Base-by-base conservation (phyloP, 2,797 vertebrate species). In the Danio kyathit region DNA sequence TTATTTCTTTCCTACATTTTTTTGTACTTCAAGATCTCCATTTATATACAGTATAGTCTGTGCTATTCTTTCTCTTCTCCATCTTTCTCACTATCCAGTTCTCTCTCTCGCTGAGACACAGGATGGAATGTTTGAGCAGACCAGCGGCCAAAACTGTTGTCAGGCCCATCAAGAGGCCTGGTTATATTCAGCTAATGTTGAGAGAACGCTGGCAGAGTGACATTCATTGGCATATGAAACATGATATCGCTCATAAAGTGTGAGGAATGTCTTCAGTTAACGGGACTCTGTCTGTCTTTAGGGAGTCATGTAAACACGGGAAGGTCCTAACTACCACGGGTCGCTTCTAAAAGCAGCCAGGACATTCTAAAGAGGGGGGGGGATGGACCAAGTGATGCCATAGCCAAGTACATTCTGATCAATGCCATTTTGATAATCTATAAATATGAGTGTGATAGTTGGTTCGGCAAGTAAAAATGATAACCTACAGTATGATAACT, bases 171-270 rank as follows among this genome's bases (percentile, higher is more conserved):
- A 88, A 88, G 88, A 87, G 85, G 66, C 17, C 88, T 61, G 51
- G 88, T 85, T 86, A 82, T 51, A 80, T 89, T 70, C 49, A 60
- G 74, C 74, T 83, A 67, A 79, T 43, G 51, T 56, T 74, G 79
- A 65, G 73, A 89, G 89, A 92, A 87, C 83, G 86, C 7, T 66
- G 80, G 80, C 54, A 76, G 64, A 76, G 65, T 64, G 85, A 88
- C 88, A 84, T 88, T 90, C 81, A 85, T 84, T 70, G 86, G 83
- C 82, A 88, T 84, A 88, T 90, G 88, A 92, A 93, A 90, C 86
- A 80, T 89, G 84, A 91, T 89, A 86, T 86, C 85, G 74, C 85
- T 83, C 13, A 77, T 87, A 85, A 91, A 89, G 78, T 6, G 0
- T 51, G 82, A 79, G 88, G 82, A 91, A 89, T 90, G 87, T 84